Percentiles rank a stretch among this genome's conserved stretches.
These are phyloP conservation scores for Synanthedon formicaeformis DNA, from an alignment of 2,888 invertebrate species.

Conservation along the genomic window DNA sequence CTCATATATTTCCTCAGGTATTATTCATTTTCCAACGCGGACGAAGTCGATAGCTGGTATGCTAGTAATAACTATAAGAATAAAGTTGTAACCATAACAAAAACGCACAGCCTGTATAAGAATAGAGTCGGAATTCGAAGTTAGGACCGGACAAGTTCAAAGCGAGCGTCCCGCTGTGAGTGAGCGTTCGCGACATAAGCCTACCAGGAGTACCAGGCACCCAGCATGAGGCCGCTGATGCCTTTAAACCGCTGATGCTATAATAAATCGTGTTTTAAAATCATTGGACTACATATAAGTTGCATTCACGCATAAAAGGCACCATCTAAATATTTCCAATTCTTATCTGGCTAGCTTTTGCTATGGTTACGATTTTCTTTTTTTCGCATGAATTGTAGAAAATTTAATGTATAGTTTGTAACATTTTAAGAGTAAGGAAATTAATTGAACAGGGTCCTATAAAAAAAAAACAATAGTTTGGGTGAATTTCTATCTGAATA, in stretches of 20 bases:
- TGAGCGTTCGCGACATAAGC: constrained; percentile 28
- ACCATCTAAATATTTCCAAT: too few species aligned
- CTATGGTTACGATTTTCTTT: too few species aligned
- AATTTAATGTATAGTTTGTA: too few species aligned
- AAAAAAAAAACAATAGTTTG: too few species aligned
- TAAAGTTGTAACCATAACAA: not conserved
- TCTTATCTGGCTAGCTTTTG: constrained; percentile 5
- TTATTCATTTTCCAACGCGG: too few species aligned
- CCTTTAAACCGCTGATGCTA: constrained; percentile 30
- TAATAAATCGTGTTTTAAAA: constrained; percentile 49
- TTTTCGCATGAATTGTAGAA: too few species aligned
- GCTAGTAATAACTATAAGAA: not conserved
- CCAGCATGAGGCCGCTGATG: constrained; percentile 29
- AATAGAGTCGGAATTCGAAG: constrained; percentile 1
- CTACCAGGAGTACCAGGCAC: constrained; percentile 30
- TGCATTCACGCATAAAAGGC: too few species aligned
- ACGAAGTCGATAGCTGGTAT: too few species aligned
- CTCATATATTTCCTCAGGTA: too few species aligned
- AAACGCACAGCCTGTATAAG: not conserved
- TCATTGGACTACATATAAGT: constrained; percentile 5
- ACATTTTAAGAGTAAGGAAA: too few species aligned
- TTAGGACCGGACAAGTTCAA: constrained; percentile 19
- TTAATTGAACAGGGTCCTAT: too few species aligned
- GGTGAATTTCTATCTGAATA: too few species aligned
- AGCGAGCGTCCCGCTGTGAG: constrained; percentile 29